Evolutionary conservation across 1,140 invertebrate genomes (phyloP).

Genomic region (Tribolium castaneum): DNA sequence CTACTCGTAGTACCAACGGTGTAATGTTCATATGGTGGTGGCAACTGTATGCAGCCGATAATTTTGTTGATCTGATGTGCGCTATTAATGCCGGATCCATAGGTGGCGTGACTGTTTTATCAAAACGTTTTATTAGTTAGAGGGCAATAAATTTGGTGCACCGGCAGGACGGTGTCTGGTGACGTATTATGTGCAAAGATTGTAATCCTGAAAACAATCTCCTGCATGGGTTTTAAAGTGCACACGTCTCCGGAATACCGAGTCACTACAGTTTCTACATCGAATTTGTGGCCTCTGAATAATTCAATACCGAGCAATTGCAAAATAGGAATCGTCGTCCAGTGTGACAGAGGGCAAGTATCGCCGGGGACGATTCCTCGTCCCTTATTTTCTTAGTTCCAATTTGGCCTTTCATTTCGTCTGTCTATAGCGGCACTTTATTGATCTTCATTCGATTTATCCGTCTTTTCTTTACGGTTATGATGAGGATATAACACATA

Average conservation of each 20-base stretch:
- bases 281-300: constrained; percentile 36
- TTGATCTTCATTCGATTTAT: constrained; percentile 47
- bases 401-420: constrained; percentile 44
- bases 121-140: neutral
- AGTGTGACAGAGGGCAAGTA: constrained; percentile 27
- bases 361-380: constrained; percentile 19
- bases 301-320: constrained; percentile 37
- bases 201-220: constrained; percentile 11
- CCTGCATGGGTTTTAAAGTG: neutral
- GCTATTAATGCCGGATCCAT: neutral
- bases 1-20: neutral
- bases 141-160: neutral
- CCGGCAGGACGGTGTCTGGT: neutral
- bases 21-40: neutral
- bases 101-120: neutral
- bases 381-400: constrained; percentile 38
- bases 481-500: constrained; percentile 43
- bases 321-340: constrained; percentile 34
- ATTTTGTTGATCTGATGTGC: neutral
- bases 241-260: neutral
- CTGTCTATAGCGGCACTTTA: constrained; percentile 41
- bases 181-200: neutral
- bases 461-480: constrained; percentile 45
- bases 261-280: neutral
- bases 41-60: neutral